Evolutionary conservation across 2,113 vertebrate genomes (phyloP).

Genomic region (Xyrauchen texanus): DNA sequence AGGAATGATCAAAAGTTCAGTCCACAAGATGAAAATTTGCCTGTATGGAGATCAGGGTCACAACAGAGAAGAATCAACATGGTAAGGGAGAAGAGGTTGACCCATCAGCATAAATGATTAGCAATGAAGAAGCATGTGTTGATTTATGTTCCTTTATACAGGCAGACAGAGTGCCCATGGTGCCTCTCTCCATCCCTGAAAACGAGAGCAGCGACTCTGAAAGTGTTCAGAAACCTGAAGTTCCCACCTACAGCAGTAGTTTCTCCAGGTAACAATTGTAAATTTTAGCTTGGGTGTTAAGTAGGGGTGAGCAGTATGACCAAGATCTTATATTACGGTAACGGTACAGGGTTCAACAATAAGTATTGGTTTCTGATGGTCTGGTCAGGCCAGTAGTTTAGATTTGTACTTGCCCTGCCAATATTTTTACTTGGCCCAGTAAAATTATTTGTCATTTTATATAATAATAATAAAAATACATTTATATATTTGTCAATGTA

Average conservation of each 20-base stretch:
- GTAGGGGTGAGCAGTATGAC: too few relatives aligned
- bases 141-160: constrained; percentile 39
- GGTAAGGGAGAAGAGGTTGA: constrained; percentile 48
- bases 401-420: too few relatives aligned
- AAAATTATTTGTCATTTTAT: too few relatives aligned
- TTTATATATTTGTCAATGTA: too few relatives aligned
- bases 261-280: constrained; percentile 26
- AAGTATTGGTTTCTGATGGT: too few relatives aligned
- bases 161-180: constrained; percentile 68
- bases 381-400: too few relatives aligned
- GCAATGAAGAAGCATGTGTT: not conserved
- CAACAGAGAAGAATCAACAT: constrained; percentile 60
- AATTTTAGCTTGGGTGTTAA: too few relatives aligned
- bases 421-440: too few relatives aligned
- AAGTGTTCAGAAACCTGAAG: constrained; percentile 50
- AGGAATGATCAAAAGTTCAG: constrained; percentile 60
- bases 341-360: too few relatives aligned
- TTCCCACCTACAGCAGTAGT: constrained; percentile 56
- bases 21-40: constrained; percentile 60
- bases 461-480: too few relatives aligned
- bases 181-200: constrained; percentile 72
- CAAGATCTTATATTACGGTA: too few relatives aligned
- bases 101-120: not conserved
- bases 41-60: constrained; percentile 63
- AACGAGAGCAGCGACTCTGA: constrained; percentile 55